Conservation (phyloP, 2,888 invertebrate species). For the Epinotia ramella region DNA sequence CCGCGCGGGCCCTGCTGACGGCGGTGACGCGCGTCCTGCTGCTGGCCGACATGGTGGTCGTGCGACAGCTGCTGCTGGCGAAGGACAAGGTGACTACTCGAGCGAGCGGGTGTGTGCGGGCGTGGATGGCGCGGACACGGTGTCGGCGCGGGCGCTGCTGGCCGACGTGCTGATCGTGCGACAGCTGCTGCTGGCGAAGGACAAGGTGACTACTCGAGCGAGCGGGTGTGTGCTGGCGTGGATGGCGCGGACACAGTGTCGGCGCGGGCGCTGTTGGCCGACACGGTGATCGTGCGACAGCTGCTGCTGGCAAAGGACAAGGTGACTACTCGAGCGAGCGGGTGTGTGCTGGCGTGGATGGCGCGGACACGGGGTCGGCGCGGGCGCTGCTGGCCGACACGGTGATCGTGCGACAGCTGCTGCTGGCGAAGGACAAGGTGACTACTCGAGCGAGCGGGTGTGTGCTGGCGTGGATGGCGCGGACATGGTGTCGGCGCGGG, state of each 20-base stretch:
- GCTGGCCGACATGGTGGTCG: slow-evolving; percentile 98
- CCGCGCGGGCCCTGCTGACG: slow-evolving; percentile 96
- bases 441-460: slow-evolving; percentile 25
- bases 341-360: slow-evolving; percentile 81
- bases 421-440: slow-evolving; percentile 98
- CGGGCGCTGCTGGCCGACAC: slow-evolving; percentile 98
- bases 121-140: slow-evolving; percentile 90
- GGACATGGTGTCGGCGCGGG: slow-evolving; percentile 95
- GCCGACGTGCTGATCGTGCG: slow-evolving; percentile 99
- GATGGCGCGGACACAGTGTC: slow-evolving; percentile 93
- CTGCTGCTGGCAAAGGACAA: slow-evolving; percentile 98
- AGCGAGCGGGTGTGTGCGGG: slow-evolving; percentile 92
- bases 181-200: slow-evolving; percentile 97
- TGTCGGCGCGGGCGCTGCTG: slow-evolving; percentile 95
- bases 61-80: slow-evolving; percentile 97
- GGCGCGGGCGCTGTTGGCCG: slow-evolving; percentile 96
- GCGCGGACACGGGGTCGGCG: slow-evolving; percentile 94
- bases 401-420: slow-evolving; percentile 98
- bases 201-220: slow-evolving; percentile 88
- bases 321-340: slow-evolving; percentile 77
- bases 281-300: slow-evolving; percentile 98
- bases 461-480: slow-evolving; percentile 86
- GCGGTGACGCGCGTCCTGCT: slow-evolving; percentile 98
- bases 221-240: slow-evolving; percentile 66
- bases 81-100: slow-evolving; percentile 93